phyloP scores from a whole-genome alignment of 2,888 invertebrate genomes.

The Lasioglossum vierecki region DNA sequence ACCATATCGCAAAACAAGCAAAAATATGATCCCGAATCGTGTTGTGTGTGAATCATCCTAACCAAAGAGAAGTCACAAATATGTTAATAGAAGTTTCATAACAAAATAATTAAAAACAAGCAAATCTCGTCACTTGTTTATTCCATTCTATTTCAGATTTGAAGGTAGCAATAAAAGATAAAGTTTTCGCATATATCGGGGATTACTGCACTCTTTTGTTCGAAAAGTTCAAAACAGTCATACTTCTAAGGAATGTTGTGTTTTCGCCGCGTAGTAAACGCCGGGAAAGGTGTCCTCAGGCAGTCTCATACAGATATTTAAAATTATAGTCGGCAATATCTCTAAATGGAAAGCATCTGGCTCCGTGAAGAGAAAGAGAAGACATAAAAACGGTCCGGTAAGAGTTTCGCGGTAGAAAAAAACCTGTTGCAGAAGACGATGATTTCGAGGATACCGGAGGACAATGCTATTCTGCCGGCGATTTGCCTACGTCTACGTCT shows the following conservation, averaged over 20 bases:
- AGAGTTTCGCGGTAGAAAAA: neutral
- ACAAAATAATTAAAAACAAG: too few species aligned
- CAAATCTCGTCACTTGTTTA: too few species aligned
- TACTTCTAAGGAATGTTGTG: neutral
- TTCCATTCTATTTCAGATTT: too few species aligned
- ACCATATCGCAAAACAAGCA: too few species aligned
- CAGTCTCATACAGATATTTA: neutral
- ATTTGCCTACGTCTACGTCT: slow-evolving; percentile 43
- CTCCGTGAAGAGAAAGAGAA: neutral
- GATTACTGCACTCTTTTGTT: too few species aligned
- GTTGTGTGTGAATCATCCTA: too few species aligned
- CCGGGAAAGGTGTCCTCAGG: neutral
- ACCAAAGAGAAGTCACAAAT: too few species aligned
- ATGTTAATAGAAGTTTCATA: too few species aligned
- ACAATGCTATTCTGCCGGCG: slow-evolving; percentile 17
- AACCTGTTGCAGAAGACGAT: slow-evolving; percentile 8
- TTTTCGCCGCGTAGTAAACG: neutral
- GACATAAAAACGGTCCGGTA: neutral
- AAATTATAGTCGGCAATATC: neutral
- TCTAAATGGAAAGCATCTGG: neutral
- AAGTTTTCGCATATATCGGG: too few species aligned
- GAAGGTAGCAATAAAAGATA: too few species aligned
- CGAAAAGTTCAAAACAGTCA: neutral
- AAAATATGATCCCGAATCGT: too few species aligned
- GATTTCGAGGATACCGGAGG: neutral